Evolutionary conservation across 2,113 vertebrate species (phyloP).

Genomic region (Platysternon megacephalum): DNA sequence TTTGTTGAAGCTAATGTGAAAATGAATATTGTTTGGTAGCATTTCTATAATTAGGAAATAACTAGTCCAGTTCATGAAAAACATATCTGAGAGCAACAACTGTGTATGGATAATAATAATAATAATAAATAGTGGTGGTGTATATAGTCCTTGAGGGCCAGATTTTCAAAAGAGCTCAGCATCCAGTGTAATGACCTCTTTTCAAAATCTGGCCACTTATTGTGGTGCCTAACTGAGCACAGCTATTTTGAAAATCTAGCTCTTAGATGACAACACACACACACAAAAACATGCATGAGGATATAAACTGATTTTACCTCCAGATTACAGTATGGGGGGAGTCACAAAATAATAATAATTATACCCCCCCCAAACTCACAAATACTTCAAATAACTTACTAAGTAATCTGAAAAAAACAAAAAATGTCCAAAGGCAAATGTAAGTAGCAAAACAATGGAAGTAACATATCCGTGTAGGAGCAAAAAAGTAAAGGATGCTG

Average conservation of each 20-base stretch:
- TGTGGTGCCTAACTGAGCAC: background rate
- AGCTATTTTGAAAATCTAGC: background rate
- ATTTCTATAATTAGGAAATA: background rate
- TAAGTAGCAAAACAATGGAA: background rate
- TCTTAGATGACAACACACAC: rapidly evolving
- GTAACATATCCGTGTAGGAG: background rate
- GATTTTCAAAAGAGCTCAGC: background rate
- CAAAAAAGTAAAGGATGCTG: background rate
- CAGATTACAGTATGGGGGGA: background rate
- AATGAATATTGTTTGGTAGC: background rate
- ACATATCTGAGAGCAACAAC: background rate
- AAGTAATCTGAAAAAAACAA: background rate
- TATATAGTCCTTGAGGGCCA: background rate
- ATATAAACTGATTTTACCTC: background rate
- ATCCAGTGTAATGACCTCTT: background rate
- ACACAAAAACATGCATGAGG: background rate
- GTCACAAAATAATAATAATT: background rate
- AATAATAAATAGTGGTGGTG: background rate
- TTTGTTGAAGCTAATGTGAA: background rate
- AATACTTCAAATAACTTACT: background rate
- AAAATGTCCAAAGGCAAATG: background rate
- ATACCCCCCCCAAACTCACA: background rate
- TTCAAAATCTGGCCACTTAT: background rate
- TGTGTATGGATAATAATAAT: rapidly evolving
- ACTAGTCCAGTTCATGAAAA: background rate